Base-by-base conservation (phyloP, 2,797 vertebrate species). In the Enteromius trimaculatus region DNA sequence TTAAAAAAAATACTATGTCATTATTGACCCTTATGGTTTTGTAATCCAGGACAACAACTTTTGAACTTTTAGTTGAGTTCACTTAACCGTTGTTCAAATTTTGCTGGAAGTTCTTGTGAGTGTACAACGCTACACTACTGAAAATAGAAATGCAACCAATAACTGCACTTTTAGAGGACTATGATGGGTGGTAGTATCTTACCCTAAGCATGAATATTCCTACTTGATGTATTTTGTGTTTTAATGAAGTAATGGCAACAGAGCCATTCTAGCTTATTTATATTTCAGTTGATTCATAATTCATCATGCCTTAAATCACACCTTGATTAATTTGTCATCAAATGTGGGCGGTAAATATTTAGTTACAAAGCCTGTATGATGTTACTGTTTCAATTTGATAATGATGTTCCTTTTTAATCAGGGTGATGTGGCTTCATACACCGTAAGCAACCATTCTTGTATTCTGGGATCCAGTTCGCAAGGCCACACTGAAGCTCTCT, bases 211-310 rank as follows among this genome's bases (percentile, higher is more conserved):
- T 31, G 19, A 44, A 26, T 19, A 44, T 62, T 26, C n/a, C 11
- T 37, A 7, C 10, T 21, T 55, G 8, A n/a, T 29, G 39, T 65
- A 17, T 34, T n/a, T 21, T 6, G 16, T 65, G 62, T 44, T 16
- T 65, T 65, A 5, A 29, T 62, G 42, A 78, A 49, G 23, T 65
- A 49, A 21, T 47, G 8, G 17, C 11, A 66, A 49, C 11, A 14
- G 29, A 68, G 11, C 19, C 29, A 14, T 21, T 79, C 29, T 68
- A 65, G 42, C 51, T 31, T 68, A 39, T 34, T 65, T 16, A 39
- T 23, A 71, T 80, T 80, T 60, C 80, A 74, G 58, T 75, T 81
- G 26, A 81, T 81, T 49, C 49, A 81, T 81, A 51, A 81, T 82
- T 76, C 31, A 82, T 68, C 4, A 31, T 49, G 9, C 21, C 6